phyloP scores from a whole-genome alignment of 2,888 invertebrate genomes.

The Drosophila fulvimacula region DNA sequence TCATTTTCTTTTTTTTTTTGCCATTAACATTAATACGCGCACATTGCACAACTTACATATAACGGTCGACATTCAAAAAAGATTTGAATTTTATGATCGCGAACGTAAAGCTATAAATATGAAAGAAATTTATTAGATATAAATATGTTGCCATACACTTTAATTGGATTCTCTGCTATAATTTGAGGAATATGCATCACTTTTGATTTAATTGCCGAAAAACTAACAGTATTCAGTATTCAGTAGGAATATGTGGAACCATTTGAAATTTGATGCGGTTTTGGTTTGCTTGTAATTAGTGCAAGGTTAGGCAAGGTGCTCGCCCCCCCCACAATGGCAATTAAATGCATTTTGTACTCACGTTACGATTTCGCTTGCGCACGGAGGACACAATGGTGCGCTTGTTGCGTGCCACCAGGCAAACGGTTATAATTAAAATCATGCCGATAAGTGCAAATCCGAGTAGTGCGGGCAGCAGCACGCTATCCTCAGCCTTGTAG shows the following conservation, averaged over 20 bases:
- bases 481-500: conserved; percentile 87
- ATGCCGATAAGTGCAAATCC: conserved; percentile 86
- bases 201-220: not conserved
- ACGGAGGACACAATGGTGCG: conserved; percentile 83
- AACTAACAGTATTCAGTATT: not conserved
- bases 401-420: conserved; percentile 86
- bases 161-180: not conserved
- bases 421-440: conserved; percentile 86
- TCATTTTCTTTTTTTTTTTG: not conserved
- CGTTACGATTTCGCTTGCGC: conserved; percentile 84
- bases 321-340: conserved; percentile 32
- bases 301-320: conserved; percentile 13
- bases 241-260: not conserved
- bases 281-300: not conserved
- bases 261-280: not conserved
- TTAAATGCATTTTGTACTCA: conserved; percentile 76
- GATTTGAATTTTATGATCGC: not conserved
- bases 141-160: not conserved
- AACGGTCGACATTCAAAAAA: conserved; percentile 6
- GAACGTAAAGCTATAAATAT: not conserved
- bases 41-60: conserved; percentile 1
- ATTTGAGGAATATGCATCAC: too few relatives aligned
- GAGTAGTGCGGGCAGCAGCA: conserved; percentile 86
- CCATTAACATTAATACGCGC: conserved; percentile 31
- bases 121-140: not conserved